Evolutionary conservation across 2,797 vertebrate genomes (phyloP).

Genomic region (Sebastes variabilis): DNA sequence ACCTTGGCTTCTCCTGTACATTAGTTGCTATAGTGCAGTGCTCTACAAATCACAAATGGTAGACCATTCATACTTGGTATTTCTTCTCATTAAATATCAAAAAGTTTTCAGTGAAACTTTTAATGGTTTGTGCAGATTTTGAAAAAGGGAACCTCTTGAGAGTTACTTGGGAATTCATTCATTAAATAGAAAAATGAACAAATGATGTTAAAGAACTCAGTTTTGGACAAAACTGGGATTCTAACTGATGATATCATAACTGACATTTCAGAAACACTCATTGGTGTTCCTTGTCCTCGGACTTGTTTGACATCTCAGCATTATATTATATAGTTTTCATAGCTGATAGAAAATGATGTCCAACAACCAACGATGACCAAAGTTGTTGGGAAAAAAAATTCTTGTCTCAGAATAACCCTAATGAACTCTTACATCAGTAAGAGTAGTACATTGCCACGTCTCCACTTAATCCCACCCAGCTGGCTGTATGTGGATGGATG

Average conservation of each 20-base stretch:
- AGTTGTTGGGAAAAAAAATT: neutral
- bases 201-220: neutral
- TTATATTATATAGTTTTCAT: neutral
- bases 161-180: neutral
- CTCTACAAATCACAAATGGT: neutral
- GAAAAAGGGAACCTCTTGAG: no score
- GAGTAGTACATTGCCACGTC: neutral
- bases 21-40: neutral
- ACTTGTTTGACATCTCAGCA: neutral
- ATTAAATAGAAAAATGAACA: neutral
- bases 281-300: neutral
- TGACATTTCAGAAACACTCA: neutral
- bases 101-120: neutral
- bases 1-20: conserved; percentile 2
- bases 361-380: neutral
- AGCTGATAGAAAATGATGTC: neutral
- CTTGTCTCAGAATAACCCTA: neutral
- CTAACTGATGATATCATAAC: neutral
- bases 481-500: neutral
- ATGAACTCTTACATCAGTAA: neutral
- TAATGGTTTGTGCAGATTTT: neutral
- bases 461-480: neutral
- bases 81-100: neutral
- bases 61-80: neutral
- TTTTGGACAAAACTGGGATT: neutral